Base-by-base conservation (phyloP, 2,888 invertebrate genomes). In the Gandaritis pyraliata region DNA sequence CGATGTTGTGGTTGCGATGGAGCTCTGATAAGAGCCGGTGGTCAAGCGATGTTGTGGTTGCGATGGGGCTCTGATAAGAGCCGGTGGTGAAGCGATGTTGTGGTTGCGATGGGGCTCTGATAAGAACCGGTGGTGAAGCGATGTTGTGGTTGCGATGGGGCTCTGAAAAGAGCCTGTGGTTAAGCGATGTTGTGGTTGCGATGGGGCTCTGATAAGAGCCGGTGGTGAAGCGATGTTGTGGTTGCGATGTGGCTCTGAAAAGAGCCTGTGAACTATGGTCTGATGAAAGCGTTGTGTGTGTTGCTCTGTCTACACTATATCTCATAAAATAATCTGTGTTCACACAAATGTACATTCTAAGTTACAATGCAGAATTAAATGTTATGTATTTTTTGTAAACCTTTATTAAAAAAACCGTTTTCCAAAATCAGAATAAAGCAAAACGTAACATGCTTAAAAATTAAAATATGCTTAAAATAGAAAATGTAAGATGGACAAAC, bases 401-500 rank as follows among this genome's bases (percentile, higher is more conserved):
- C 30, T 46, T 36, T 38, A 56, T 47, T 61, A 52, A 13, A 43
- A 48, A 48, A 56, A 29, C 15, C 30, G 47, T 15, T 52, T 47
- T 38, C 11, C n/a, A 45, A 43, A 38, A 51, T 11, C 13, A 36
- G 0, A 6, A 23, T 23, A 23, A 23, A 23, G 4, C 23, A 23
- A 23, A 48, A 36, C 15, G 36, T 43, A 33, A 16, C 15, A 49
- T 43, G 43, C 33, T 6, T 36, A 16, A 12, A 49, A 41, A 47
- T 58, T 29, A 59, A 46, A 58, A 51, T 33, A 72, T 65, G 57
- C 73, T 79, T 29, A 83, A 70, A 55, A 85, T 54, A 5, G 77
- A 72, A 39, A 81, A 77, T 0, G 79, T 78, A 10, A 86, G 61
- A 59, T 82, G 72, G 12, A 83, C 64, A 12, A 85, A 71, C 8